Conservation (phyloP, 2,888 invertebrate genomes). For the Drosophila austrosaltans region DNA sequence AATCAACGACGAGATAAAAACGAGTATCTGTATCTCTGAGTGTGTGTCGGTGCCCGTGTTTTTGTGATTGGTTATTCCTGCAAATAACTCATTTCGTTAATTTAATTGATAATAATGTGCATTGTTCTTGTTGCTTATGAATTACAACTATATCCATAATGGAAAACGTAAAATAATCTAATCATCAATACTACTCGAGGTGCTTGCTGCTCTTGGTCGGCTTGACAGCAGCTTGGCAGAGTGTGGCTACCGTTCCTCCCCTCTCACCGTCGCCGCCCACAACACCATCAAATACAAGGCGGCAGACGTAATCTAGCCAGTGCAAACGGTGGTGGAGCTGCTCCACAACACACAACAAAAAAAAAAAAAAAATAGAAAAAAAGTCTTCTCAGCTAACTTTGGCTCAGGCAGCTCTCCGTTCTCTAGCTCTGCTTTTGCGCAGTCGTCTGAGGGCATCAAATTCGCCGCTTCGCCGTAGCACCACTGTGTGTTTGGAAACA, state of each 20-base stretch:
- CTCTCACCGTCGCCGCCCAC: conserved; percentile 47
- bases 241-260: conserved; percentile 48
- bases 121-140: background rate
- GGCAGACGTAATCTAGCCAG: conserved; percentile 60
- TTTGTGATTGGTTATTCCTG: conserved; percentile 37
- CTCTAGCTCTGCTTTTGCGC: conserved; percentile 64
- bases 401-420: conserved; percentile 50
- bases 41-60: conserved; percentile 29
- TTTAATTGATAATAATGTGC: background rate
- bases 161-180: conserved; percentile 14
- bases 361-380: conserved; percentile 28
- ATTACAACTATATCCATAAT: background rate
- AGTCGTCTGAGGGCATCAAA: conserved; percentile 52
- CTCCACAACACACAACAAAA: conserved; percentile 37
- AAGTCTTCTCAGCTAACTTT: conserved; percentile 40
- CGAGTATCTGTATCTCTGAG: conserved; percentile 38
- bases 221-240: conserved; percentile 26
- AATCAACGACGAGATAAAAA: conserved; percentile 36
- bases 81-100: conserved; percentile 33
- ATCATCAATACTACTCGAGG: conserved; percentile 10
- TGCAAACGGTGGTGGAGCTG: conserved; percentile 60
- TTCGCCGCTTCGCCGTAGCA: conserved; percentile 51
- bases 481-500: conserved; percentile 67
- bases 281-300: conserved; percentile 52
- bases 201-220: conserved; percentile 1